Percentiles rank a stretch among this genome's conserved stretches.
phyloP scores from a whole-genome alignment of 2,797 vertebrate genomes.

The Natrix natrix region DNA sequence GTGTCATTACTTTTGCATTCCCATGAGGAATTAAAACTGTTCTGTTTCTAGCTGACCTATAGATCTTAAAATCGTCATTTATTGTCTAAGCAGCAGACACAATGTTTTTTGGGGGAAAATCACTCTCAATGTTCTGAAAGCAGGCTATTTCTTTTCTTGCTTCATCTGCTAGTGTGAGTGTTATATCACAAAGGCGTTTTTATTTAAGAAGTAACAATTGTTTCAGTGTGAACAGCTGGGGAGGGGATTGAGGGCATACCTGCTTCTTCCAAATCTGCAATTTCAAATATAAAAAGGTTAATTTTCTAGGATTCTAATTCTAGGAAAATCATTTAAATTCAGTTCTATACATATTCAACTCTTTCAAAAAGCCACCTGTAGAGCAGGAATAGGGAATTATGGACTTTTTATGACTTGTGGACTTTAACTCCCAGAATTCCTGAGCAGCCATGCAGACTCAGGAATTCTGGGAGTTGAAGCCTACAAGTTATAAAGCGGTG shows the following conservation, averaged over 20 bases:
- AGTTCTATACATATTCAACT: background rate
- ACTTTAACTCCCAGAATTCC: background rate
- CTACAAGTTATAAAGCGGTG: background rate
- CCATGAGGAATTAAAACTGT: slow-evolving; percentile 6
- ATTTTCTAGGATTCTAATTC: background rate
- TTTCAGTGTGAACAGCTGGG: background rate
- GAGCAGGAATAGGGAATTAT: background rate
- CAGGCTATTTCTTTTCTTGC: background rate
- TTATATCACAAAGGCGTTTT: background rate
- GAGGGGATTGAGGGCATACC: background rate
- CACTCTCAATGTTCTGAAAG: background rate
- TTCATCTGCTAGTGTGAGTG: background rate
- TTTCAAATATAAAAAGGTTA: background rate
- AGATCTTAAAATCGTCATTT: slow-evolving; percentile 20
- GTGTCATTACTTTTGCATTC: slow-evolving; percentile 22
- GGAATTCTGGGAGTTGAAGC: background rate
- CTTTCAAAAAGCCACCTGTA: background rate
- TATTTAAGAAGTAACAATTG: background rate
- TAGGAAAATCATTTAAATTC: background rate
- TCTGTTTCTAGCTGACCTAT: slow-evolving; percentile 17
- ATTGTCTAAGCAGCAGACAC: background rate
- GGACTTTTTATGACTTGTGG: background rate
- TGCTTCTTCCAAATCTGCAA: background rate
- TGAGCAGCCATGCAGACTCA: background rate
- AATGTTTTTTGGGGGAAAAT: background rate